Percentiles rank a stretch among this genome's conserved stretches.
These are phyloP conservation scores for Cloeon dipterum DNA, from an alignment of 2,888 invertebrate genomes.

Conservation along the genomic window DNA sequence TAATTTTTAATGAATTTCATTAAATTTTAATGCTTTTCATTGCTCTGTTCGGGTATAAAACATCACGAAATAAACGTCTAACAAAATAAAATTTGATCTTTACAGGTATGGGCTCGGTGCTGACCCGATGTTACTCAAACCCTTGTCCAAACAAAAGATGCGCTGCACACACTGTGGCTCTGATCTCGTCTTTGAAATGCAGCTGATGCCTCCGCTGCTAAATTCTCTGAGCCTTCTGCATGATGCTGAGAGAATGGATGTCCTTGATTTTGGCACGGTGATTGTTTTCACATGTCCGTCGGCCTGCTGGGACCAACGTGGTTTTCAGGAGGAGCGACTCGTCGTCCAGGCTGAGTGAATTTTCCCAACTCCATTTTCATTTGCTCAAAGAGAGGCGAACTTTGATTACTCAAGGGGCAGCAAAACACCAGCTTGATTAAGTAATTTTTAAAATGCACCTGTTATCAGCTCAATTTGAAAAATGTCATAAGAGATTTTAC, in stretches of 20 bases:
- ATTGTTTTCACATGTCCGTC: conserved; percentile 59
- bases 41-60: too few species aligned
- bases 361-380: conserved; percentile 14
- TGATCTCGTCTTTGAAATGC: conserved; percentile 54
- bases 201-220: conserved; percentile 59
- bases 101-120: conserved; percentile 31
- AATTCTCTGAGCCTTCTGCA: conserved; percentile 46
- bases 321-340: conserved; percentile 40
- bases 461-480: too few species aligned
- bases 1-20: too few species aligned
- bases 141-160: conserved; percentile 29
- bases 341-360: conserved; percentile 61
- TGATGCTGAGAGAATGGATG: conserved; percentile 16
- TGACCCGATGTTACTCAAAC: conserved; percentile 40
- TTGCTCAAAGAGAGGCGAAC: too few species aligned
- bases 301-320: conserved; percentile 58
- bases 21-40: too few species aligned
- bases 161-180: conserved; percentile 45
- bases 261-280: conserved; percentile 69
- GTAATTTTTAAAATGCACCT: too few species aligned
- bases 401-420: too few species aligned
- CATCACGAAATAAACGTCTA: too few species aligned
- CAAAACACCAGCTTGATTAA: too few species aligned
- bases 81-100: too few species aligned
- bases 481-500: too few species aligned